These are phyloP conservation scores for Dione juno DNA, from an alignment of 2,888 invertebrate species.

Conservation along the genomic window DNA sequence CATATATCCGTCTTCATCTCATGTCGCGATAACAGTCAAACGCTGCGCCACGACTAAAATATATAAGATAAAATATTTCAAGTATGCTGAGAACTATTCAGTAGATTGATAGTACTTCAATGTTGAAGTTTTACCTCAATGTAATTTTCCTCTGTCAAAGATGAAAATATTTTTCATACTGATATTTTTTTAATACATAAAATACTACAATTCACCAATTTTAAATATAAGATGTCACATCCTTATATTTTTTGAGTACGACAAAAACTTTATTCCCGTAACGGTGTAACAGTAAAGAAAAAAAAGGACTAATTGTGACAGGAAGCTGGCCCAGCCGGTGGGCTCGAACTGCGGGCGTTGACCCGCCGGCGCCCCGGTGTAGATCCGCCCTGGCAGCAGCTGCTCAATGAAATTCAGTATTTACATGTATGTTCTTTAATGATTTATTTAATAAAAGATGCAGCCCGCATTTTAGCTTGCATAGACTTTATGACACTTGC, in stretches of 20 bases:
- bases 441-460: background rate
- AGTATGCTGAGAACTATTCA: too few relatives aligned
- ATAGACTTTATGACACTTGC: too few relatives aligned
- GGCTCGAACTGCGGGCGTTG: constrained; percentile 72
- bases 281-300: constrained; percentile 64
- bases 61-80: too few relatives aligned
- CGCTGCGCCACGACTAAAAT: too few relatives aligned
- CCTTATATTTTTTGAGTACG: constrained; percentile 32
- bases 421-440: constrained; percentile 11
- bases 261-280: constrained; percentile 59
- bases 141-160: too few relatives aligned
- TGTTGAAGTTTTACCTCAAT: too few relatives aligned
- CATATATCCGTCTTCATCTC: too few relatives aligned
- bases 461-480: too few relatives aligned
- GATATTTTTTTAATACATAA: too few relatives aligned
- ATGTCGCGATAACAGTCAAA: too few relatives aligned
- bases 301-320: constrained; percentile 77
- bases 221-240: constrained; percentile 17
- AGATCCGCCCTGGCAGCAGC: constrained; percentile 50
- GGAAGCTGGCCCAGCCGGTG: constrained; percentile 78
- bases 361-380: constrained; percentile 59
- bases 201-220: background rate
- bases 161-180: too few relatives aligned
- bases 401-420: constrained; percentile 36
- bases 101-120: too few relatives aligned